Conservation (phyloP, 1,140 invertebrate species). For the Idris sp. region DNA sequence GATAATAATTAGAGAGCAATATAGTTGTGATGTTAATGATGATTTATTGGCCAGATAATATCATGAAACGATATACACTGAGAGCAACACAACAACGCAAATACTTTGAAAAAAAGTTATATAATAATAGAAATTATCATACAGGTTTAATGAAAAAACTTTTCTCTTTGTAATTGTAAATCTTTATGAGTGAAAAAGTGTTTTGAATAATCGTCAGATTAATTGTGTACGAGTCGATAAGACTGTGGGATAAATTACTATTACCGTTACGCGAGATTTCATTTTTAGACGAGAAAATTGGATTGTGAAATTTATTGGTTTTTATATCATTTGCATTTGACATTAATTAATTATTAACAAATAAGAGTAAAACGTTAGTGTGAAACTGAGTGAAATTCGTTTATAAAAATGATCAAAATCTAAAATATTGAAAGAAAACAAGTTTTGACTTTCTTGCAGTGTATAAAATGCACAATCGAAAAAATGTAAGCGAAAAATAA, state of each 20-base stretch:
- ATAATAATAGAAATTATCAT: conserved; percentile 49
- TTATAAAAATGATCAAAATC: no score
- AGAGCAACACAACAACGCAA: conserved; percentile 11
- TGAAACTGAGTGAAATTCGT: no score
- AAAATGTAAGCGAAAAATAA: no score
- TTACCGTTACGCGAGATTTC: conserved; percentile 30
- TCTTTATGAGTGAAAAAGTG: conserved; percentile 23
- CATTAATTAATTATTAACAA: no score
- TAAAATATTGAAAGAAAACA: no score
- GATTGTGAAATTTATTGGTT: conserved; percentile 10
- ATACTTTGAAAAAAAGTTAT: conserved; percentile 43
- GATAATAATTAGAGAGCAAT: no score
- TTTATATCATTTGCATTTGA: no score
- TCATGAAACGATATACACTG: neutral
- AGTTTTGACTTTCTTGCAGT: no score
- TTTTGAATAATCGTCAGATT: conserved; percentile 30
- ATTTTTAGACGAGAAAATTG: conserved; percentile 17
- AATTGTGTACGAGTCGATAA: conserved; percentile 39
- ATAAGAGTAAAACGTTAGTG: no score
- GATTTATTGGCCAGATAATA: neutral
- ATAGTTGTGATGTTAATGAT: no score
- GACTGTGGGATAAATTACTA: conserved; percentile 27
- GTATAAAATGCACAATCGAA: no score
- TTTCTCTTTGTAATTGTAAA: conserved; percentile 53
- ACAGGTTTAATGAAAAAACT: conserved; percentile 35